These are phyloP conservation scores for Cactoblastis cactorum DNA, from an alignment of 2,888 invertebrate species.

Conservation along the genomic window DNA sequence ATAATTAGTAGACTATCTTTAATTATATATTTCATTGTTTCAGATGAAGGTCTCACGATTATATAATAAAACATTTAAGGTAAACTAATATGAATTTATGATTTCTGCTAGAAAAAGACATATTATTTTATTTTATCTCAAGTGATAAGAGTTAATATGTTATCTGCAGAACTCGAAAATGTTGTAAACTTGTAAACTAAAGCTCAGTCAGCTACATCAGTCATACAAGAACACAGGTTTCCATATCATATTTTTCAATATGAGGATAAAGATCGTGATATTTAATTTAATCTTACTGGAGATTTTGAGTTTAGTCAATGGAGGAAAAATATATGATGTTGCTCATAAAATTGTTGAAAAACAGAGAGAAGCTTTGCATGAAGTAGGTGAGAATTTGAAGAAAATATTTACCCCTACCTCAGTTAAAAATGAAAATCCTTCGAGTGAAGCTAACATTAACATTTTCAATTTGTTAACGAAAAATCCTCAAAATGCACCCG, in stretches of 20 bases:
- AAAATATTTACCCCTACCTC: constrained; percentile 1
- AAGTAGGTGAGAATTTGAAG: constrained; percentile 32
- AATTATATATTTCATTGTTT: no score
- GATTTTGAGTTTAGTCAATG: constrained; percentile 30
- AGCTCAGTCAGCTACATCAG: constrained; percentile 33
- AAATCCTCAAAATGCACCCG: background rate
- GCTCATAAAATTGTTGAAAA: constrained; percentile 25
- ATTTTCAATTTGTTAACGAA: background rate
- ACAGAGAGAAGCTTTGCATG: constrained; percentile 30
- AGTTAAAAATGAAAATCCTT: background rate
- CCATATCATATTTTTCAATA: constrained; percentile 30
- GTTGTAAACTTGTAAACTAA: background rate
- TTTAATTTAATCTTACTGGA: constrained; percentile 33
- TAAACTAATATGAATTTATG: no score
- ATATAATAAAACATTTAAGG: no score
- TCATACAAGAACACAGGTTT: constrained; percentile 21
- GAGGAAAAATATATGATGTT: constrained; percentile 33
- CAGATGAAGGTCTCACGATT: no score
- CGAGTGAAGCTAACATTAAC: background rate
- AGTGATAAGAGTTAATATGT: constrained; percentile 32
- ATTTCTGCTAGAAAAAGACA: background rate
- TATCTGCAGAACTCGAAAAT: constrained; percentile 32
- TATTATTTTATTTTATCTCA: constrained; percentile 11
- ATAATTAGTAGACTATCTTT: no score
- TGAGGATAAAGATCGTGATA: constrained; percentile 37